Evolutionary conservation across 2,888 invertebrate genomes (phyloP), one percentile per base, ranked within the genome.

Genomic region (Spisula solida): DNA sequence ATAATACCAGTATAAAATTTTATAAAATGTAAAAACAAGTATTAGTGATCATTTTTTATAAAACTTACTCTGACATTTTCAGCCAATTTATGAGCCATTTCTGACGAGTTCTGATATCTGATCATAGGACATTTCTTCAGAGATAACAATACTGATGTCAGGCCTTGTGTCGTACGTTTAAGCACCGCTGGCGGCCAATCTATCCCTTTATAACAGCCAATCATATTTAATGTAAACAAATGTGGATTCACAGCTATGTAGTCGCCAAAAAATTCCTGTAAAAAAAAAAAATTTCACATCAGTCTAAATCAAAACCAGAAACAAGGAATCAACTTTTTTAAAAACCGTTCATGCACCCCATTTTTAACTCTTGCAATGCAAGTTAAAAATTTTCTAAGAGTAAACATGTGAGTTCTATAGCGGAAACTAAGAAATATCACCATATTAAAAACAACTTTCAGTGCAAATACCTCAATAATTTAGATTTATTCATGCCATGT

Each of bases 181-280:
- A 99, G 97, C 78, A 98, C 97, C 47, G 97, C 97, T n/a, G 98
- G 98, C 94, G 98, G 97, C 99, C 99, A 99, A 82, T 90, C 94
- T 25, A 95, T 86, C 20, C 94, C 94, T 95, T 97, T 96, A 92
- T 96, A 97, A 93, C 96, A 96, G 18, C 95, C 96, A 31, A 95
- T 92, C 86, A 97, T 96, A 94, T 97, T 97, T 66, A 97, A 95
- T 20, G 97, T 97, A 97, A 99, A 99, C 93, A 99, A 97, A 97
- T 99, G 99, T 18, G 99, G 98, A 96, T 98, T 98, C 10, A 99
- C 98, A 10, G 99, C 98, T 90, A 99, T 97, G 97, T 98, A 99
- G 97, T 99, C 99, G 2, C 98, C 99, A 97, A 99, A 99, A 95
- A 99, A 98, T 97, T 99, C 99, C 96, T 99, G 98, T 31, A 95